phyloP scores from a whole-genome alignment of 2,113 vertebrate species.

The Erythrocercus mccallii region DNA sequence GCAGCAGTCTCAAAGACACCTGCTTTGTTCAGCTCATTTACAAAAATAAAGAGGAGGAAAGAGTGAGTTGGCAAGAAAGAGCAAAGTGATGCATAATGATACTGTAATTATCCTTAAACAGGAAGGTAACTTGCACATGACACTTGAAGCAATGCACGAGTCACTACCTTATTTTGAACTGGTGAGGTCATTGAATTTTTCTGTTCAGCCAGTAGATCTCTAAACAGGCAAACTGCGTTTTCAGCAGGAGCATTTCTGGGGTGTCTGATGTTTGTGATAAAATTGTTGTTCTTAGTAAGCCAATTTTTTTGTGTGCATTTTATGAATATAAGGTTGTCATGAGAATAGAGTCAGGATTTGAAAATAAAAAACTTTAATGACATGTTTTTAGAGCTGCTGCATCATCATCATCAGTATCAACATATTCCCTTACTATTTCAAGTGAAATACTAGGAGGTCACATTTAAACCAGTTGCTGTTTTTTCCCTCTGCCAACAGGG shows the following conservation, averaged over 20 bases:
- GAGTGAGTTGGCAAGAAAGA: neutral
- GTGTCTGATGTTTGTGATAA: neutral
- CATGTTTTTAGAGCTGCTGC: neutral
- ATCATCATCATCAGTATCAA: neutral
- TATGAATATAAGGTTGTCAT: neutral
- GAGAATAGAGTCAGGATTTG: neutral
- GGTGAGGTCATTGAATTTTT: neutral
- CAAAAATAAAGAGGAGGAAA: neutral
- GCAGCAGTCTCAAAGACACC: neutral
- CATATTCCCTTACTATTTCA: slow-evolving; percentile 4
- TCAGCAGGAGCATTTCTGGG: neutral
- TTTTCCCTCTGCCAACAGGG: neutral
- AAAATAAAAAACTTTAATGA: neutral
- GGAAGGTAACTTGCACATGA: neutral
- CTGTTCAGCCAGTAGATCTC: neutral
- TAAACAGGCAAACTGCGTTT: neutral
- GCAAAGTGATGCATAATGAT: neutral
- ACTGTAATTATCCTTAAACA: neutral
- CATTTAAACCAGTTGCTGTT: slow-evolving; percentile 25
- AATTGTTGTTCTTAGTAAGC: neutral
- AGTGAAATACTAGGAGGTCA: slow-evolving; percentile 30
- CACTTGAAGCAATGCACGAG: neutral
- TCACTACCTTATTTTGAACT: neutral
- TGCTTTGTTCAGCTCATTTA: neutral
- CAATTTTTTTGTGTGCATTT: neutral